phyloP scores from a whole-genome alignment of 2,797 vertebrate genomes.

The Lacerta bilineata region DNA sequence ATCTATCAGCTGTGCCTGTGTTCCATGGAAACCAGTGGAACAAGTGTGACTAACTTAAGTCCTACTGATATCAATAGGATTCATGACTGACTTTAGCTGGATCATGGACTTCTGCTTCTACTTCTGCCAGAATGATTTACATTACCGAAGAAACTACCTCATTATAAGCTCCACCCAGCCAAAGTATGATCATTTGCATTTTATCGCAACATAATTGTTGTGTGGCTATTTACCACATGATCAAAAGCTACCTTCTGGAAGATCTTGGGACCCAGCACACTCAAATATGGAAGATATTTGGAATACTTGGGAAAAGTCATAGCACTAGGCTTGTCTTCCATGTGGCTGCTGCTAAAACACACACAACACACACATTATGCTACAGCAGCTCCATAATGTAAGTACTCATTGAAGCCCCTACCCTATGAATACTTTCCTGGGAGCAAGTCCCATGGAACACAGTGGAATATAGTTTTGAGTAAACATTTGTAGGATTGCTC shows the following conservation, averaged over 20 bases:
- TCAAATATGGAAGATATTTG: neutral
- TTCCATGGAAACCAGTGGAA: neutral
- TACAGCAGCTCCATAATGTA: neutral
- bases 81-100: neutral
- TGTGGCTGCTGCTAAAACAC: neutral
- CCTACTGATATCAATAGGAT: neutral
- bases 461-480: neutral
- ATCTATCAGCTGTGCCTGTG: neutral
- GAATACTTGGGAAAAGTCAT: neutral
- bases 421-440: neutral
- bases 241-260: neutral
- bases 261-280: neutral
- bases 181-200: neutral
- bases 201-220: neutral
- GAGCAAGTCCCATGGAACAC: neutral
- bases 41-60: neutral
- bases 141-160: neutral
- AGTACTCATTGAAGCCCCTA: neutral
- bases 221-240: neutral
- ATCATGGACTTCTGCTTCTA: neutral
- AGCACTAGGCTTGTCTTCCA: neutral
- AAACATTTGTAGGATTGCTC: neutral
- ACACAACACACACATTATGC: neutral
- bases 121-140: neutral
- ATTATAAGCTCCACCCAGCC: neutral